These are phyloP conservation scores for Climacteris rufus DNA, from an alignment of 2,113 vertebrate genomes.

Conservation along the genomic window DNA sequence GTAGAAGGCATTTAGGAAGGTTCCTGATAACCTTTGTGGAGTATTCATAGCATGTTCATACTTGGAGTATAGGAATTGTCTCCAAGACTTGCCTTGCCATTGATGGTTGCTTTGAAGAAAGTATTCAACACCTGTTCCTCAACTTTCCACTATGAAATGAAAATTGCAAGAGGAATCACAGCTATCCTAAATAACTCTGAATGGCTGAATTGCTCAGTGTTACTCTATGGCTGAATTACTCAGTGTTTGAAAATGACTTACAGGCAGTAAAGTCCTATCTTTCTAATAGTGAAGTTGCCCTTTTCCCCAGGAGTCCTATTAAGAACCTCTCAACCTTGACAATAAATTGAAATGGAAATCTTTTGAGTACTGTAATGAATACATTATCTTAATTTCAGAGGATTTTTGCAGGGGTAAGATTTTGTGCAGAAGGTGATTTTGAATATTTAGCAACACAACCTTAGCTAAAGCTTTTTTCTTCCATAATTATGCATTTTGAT, in stretches of 20 bases:
- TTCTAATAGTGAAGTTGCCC: conserved; percentile 23
- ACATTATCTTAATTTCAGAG: conserved; percentile 36
- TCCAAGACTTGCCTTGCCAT: not conserved
- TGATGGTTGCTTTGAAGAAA: not conserved
- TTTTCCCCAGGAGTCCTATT: conserved; percentile 35
- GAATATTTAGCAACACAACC: conserved; percentile 24
- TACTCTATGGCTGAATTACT: not conserved
- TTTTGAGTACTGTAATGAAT: conserved; percentile 45
- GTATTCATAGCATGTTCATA: not conserved
- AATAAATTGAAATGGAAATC: conserved; percentile 54
- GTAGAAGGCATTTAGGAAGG: not conserved
- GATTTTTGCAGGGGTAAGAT: conserved; percentile 18
- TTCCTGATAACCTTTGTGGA: not conserved
- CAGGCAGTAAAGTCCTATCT: not conserved
- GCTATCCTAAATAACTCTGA: not conserved
- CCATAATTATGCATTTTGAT: not conserved
- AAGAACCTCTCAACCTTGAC: conserved; percentile 52
- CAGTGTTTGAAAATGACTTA: conserved; percentile 10
- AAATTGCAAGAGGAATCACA: not conserved
- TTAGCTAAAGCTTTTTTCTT: conserved; percentile 17
- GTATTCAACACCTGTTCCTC: not conserved
- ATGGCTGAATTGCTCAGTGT: not conserved
- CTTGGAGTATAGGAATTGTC: not conserved
- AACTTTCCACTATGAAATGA: not conserved
- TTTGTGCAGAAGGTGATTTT: conserved; percentile 25